Conservation (phyloP, 2,888 invertebrate genomes). For the Ametastegia equiseti region DNA sequence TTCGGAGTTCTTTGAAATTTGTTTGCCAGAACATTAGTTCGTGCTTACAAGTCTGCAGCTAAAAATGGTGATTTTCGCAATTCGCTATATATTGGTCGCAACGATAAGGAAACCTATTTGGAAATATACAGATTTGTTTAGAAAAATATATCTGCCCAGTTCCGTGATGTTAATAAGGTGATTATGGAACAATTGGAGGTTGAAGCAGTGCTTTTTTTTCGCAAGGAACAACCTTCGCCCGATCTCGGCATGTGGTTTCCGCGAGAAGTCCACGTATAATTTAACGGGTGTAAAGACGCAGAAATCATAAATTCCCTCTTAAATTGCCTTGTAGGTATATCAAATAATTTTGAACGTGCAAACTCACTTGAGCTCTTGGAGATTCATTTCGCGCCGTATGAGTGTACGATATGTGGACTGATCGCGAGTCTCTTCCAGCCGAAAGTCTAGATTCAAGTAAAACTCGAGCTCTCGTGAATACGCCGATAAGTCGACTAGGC, state of each 20-base stretch:
- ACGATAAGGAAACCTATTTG: background rate
- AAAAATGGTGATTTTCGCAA: background rate
- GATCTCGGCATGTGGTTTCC: background rate
- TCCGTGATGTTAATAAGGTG: no score
- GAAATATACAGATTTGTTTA: background rate
- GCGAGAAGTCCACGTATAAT: background rate
- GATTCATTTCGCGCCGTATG: background rate
- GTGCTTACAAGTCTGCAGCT: background rate
- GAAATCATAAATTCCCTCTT: background rate
- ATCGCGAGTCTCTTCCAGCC: background rate
- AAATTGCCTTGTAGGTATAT: background rate
- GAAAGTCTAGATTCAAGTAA: background rate
- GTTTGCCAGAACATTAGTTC: background rate
- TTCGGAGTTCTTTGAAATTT: background rate
- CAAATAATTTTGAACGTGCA: background rate
- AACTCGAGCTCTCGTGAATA: background rate
- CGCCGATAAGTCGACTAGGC: background rate
- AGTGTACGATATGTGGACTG: no score
- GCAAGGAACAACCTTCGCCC: background rate
- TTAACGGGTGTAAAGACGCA: background rate
- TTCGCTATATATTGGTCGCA: background rate
- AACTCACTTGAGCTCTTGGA: slow-evolving; percentile 25
- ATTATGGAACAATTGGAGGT: background rate
- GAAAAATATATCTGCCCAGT: no score
- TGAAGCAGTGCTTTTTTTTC: background rate